Percentiles rank a stretch among this genome's conserved stretches.
These are phyloP conservation scores for Progne subis DNA, from an alignment of 2,113 vertebrate genomes.

Conservation along the genomic window DNA sequence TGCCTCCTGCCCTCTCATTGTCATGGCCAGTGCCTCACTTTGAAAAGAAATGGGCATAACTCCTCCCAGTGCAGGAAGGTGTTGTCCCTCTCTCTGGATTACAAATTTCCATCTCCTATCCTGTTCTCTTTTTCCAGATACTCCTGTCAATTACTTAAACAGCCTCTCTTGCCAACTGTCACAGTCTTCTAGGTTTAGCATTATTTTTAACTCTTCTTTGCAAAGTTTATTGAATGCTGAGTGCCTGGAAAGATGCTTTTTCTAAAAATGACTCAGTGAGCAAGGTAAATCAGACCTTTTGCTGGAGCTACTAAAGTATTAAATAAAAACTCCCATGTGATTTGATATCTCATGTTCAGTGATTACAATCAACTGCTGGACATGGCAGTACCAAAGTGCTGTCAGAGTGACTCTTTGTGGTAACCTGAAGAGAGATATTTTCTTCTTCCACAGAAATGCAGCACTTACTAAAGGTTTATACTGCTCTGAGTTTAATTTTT, in stretches of 20 bases:
- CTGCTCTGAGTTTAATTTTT: neutral
- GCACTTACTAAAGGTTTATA: neutral
- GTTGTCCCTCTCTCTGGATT: neutral
- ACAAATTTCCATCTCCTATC: neutral
- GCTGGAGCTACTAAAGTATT: neutral
- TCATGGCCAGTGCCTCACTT: neutral
- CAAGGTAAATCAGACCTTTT: neutral
- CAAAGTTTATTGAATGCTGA: neutral
- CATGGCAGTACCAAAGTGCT: neutral
- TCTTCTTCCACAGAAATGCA: neutral
- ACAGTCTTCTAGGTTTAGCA: neutral
- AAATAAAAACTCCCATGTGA: neutral
- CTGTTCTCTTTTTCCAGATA: neutral
- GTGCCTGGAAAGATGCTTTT: neutral
- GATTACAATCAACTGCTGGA: neutral
- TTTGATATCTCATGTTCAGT: neutral
- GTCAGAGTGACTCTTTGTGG: neutral
- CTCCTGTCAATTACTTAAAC: neutral
- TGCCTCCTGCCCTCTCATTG: neutral
- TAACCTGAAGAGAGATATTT: neutral
- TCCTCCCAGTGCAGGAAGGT: neutral
- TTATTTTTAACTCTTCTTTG: neutral
- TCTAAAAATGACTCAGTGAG: neutral
- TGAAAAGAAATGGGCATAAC: neutral
- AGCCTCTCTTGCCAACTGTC: neutral